phyloP scores from a whole-genome alignment of 2,113 vertebrate genomes.

The Beaufortia kweichowensis region DNA sequence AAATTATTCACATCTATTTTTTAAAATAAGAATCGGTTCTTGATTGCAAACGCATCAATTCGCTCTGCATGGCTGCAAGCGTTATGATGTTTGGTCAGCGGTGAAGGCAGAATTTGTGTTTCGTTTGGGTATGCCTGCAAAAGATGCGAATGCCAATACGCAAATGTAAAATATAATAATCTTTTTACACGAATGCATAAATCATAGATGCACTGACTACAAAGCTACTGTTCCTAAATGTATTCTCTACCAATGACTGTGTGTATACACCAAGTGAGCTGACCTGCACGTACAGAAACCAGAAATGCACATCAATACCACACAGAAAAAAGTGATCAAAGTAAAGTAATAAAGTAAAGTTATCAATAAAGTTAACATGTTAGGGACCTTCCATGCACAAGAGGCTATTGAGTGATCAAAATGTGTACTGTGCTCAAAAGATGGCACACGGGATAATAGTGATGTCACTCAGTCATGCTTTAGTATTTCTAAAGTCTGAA shows the following conservation, averaged over 20 bases:
- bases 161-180: background rate
- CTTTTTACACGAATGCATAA: background rate
- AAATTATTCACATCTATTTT: too few relatives aligned
- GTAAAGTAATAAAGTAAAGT: too few relatives aligned
- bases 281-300: background rate
- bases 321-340: background rate
- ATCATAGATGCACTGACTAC: background rate
- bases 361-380: too few relatives aligned
- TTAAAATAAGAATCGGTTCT: too few relatives aligned
- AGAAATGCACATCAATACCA: background rate
- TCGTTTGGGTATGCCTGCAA: background rate
- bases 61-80: background rate
- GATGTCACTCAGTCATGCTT: slow-evolving; percentile 22
- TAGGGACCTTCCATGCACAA: slow-evolving; percentile 14
- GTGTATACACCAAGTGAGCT: too few relatives aligned
- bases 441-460: background rate
- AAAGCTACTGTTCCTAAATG: background rate
- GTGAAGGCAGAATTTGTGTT: background rate
- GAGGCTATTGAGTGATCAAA: background rate
- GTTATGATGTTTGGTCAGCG: background rate
- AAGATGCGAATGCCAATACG: background rate
- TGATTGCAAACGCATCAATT: background rate
- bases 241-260: background rate
- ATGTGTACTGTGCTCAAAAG: slow-evolving; percentile 22
- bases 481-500: slow-evolving; percentile 29